Conservation (phyloP, 2,113 vertebrate genomes). For the Gallinago paraguaiae region DNA sequence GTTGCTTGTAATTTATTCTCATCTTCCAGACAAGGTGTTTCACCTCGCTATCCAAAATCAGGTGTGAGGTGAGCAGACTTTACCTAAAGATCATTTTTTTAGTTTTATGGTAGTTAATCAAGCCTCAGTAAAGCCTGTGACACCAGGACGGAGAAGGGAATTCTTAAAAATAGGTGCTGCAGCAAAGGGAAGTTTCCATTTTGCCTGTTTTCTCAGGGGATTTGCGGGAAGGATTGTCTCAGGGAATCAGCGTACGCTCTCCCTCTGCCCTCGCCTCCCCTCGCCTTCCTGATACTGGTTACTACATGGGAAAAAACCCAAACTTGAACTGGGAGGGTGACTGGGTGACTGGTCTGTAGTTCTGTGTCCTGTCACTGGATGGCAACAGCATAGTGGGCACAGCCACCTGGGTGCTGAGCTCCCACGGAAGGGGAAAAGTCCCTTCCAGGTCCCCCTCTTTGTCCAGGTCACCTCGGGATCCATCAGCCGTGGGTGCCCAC, state of each 20-base stretch:
- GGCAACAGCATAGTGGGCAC: background rate
- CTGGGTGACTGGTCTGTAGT: background rate
- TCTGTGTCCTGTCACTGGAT: background rate
- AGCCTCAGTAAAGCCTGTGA: background rate
- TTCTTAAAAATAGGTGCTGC: background rate
- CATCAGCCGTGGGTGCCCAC: background rate
- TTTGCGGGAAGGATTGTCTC: background rate
- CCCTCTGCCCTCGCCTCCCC: background rate
- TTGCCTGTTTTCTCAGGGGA: constrained; percentile 36
- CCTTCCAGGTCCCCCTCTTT: background rate
- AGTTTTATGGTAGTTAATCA: background rate
- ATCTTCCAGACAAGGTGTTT: background rate
- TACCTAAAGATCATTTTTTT: background rate
- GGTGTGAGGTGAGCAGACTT: background rate
- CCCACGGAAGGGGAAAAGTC: background rate
- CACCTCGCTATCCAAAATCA: background rate
- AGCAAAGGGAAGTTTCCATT: background rate
- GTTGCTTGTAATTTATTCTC: background rate
- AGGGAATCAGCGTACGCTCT: background rate
- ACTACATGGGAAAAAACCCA: background rate
- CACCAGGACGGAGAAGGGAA: background rate
- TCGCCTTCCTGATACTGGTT: background rate
- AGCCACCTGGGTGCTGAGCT: background rate
- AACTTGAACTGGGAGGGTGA: background rate
- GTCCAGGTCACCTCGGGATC: background rate